Evolutionary conservation across 2,888 invertebrate species (phyloP), one percentile per base, ranked within the genome.

Genomic region (Nemotelus pantherinus): DNA sequence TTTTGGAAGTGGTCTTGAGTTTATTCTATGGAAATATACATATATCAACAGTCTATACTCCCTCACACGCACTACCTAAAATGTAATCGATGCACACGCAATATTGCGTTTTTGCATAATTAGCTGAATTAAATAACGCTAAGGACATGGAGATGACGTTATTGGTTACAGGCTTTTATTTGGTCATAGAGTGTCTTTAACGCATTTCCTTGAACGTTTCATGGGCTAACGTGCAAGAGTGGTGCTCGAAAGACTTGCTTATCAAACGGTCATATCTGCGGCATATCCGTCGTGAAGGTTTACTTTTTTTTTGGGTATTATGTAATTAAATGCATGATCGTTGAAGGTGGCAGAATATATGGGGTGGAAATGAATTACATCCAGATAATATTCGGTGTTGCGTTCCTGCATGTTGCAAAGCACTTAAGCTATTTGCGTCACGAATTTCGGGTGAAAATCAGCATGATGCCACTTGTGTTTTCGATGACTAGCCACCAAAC

Each of bases 51-150:
- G n/a, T 43, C 39, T 63, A 63, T 63, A 63, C n/a, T 75, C 50
- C 10, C 10, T 45, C 48, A 65, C 76, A 76, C 76, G 76, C 76
- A 39, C 65, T 48, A 25, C 4, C 43, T 43, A 6, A 50, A 74
- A 76, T 45, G 65, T 53, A 76, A 76, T 63, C 57, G 63, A 76
- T 76, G 76, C 76, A 76, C 76, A 76, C 76, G 76, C 76, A 76
- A 76, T 76, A 63, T 76, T 76, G 76, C 76, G 76, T 76, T 76
- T 76, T 76, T 76, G 76, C 76, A 76, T 76, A 76, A 76, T 76
- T 76, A 76, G 65, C 43, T 41, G 43, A 25, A 50, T 39, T 5
- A 57, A 41, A 72, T 72, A 60, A 53, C 44, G 53, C 25, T 55
- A 65, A 76, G 57, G n/a, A 76, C 43, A 65, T 50, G 50, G 43